These are phyloP conservation scores for Pherbina coryleti DNA, from an alignment of 2,888 invertebrate genomes.

Conservation along the genomic window DNA sequence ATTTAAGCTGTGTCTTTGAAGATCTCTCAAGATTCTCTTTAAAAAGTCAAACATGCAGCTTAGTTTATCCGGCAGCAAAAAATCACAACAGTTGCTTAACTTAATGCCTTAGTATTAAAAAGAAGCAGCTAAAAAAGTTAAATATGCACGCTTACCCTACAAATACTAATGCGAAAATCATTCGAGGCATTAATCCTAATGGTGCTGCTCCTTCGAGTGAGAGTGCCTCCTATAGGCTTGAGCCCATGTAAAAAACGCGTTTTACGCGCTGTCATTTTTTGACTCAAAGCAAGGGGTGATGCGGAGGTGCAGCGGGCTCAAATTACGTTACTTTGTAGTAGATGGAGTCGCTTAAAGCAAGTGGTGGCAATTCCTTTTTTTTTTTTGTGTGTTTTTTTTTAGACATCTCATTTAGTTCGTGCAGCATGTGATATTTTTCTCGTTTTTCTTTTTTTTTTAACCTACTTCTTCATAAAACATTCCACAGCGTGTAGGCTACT, in stretches of 20 bases:
- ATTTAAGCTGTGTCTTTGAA: background rate
- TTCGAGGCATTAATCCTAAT: conserved; percentile 2
- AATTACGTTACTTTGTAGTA: background rate
- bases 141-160: no score
- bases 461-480: no score
- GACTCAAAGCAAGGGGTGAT: background rate
- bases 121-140: no score
- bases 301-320: background rate
- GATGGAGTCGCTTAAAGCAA: background rate
- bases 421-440: no score
- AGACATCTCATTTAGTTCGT: background rate
- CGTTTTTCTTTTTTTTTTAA: no score
- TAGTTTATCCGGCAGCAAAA: background rate
- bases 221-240: background rate
- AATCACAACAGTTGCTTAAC: background rate
- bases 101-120: background rate
- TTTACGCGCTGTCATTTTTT: background rate
- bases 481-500: no score
- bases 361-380: background rate
- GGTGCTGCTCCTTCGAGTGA: background rate
- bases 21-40: background rate
- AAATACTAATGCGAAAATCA: background rate
- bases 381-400: background rate
- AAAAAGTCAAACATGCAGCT: background rate
- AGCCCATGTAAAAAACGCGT: background rate